These are phyloP conservation scores for Oreochromis aureus DNA, from an alignment of 2,113 vertebrate species.

Conservation along the genomic window DNA sequence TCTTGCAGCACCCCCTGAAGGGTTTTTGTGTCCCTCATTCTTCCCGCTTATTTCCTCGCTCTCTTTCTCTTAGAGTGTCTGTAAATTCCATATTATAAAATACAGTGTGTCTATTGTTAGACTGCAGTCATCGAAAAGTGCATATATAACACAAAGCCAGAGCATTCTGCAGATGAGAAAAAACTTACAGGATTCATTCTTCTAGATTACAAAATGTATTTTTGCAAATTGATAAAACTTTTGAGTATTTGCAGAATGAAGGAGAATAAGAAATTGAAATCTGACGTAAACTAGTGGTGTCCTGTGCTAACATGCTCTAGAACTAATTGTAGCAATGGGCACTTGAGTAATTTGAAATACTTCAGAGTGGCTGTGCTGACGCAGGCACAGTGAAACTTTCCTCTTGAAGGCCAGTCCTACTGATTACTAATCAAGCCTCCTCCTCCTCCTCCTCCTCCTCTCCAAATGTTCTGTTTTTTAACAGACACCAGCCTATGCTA, in stretches of 20 bases:
- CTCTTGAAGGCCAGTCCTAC: neutral
- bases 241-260: neutral
- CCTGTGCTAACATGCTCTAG: neutral
- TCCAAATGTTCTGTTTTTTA: neutral
- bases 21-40: neutral
- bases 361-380: neutral
- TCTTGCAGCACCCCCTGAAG: neutral
- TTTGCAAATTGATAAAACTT: neutral
- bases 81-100: neutral
- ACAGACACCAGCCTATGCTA: neutral
- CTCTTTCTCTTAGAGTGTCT: neutral
- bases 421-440: slow-evolving; percentile 48
- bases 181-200: neutral
- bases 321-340: neutral
- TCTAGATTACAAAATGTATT: neutral
- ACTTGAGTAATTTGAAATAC: neutral
- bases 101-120: neutral
- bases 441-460: neutral
- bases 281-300: neutral
- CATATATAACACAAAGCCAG: neutral
- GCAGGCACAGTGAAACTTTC: neutral
- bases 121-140: neutral
- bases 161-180: neutral
- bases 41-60: neutral
- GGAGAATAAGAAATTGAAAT: neutral